Conservation (phyloP, 2,797 vertebrate genomes). For the Sebastes jordani region DNA sequence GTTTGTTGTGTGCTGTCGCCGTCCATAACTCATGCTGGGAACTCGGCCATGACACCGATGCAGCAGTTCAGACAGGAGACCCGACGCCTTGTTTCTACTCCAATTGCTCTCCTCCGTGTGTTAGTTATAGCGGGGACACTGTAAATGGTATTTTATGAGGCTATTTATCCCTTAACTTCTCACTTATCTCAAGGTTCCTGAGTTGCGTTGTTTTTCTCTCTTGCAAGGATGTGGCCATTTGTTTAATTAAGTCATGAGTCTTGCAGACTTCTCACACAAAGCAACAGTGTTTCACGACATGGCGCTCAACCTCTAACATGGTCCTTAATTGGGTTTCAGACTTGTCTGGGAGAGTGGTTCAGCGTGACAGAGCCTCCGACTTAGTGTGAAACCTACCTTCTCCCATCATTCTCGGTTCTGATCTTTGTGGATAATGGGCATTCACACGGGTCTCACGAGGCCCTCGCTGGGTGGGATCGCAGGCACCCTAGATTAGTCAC, state of each 20-base stretch:
- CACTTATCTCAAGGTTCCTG: slow-evolving; percentile 4
- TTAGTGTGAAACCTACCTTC: slow-evolving; percentile 54
- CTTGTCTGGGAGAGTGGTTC: slow-evolving; percentile 51
- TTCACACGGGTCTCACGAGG: slow-evolving; percentile 48
- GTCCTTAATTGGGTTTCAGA: slow-evolving; percentile 68
- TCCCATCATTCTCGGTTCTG: slow-evolving; percentile 49
- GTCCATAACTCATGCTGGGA: slow-evolving; percentile 60
- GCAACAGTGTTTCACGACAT: slow-evolving; percentile 50
- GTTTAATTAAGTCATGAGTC: slow-evolving; percentile 41
- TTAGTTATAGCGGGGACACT: slow-evolving; percentile 17
- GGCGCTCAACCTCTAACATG: slow-evolving; percentile 46
- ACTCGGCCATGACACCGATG: slow-evolving; percentile 48
- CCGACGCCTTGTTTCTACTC: slow-evolving; percentile 36
- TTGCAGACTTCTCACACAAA: slow-evolving; percentile 24
- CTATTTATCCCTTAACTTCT: slow-evolving; percentile 21
- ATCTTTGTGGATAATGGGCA: slow-evolving; percentile 63
- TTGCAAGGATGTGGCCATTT: slow-evolving; percentile 26
- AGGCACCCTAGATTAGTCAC: slow-evolving; percentile 70
- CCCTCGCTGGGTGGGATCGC: slow-evolving; percentile 58
- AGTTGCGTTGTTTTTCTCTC: slow-evolving; percentile 1
- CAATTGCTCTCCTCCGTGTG: slow-evolving; percentile 14
- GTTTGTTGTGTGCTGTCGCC: slow-evolving; percentile 69
- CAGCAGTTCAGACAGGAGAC: slow-evolving; percentile 45
- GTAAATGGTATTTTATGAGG: slow-evolving; percentile 37
- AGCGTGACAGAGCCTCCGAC: slow-evolving; percentile 57